Conservation (phyloP, 1,140 invertebrate species). For the Campoletis sonorensis region DNA sequence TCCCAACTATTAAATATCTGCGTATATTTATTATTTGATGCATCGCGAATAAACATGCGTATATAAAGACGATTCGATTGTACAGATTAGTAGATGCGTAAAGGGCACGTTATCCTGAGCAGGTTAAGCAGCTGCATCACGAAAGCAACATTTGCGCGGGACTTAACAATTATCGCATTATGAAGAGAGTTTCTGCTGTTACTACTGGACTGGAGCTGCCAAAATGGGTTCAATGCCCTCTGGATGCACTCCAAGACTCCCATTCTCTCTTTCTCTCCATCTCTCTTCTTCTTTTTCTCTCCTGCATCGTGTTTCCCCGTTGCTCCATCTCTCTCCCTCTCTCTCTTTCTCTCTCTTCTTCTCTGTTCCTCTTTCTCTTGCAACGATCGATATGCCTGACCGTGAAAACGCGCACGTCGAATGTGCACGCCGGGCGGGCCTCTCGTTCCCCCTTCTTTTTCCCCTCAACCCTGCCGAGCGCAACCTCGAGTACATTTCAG, state of each 20-base stretch:
- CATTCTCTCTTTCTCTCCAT: slow-evolving; percentile 41
- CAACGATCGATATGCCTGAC: slow-evolving; percentile 76
- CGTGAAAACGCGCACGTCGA: slow-evolving; percentile 74
- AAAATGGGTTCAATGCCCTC: slow-evolving; percentile 74
- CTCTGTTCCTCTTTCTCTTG: slow-evolving; percentile 59
- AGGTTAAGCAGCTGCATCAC: slow-evolving; percentile 28
- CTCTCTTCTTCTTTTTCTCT: slow-evolving; percentile 61
- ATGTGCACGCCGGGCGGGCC: slow-evolving; percentile 68
- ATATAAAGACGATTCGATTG: not conserved
- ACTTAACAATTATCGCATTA: slow-evolving; percentile 65
- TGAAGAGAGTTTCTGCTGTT: slow-evolving; percentile 37
- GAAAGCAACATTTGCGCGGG: slow-evolving; percentile 44
- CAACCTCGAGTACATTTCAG: slow-evolving; percentile 27
- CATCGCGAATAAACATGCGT: not conserved
- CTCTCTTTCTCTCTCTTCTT: slow-evolving; percentile 60
- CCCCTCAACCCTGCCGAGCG: slow-evolving; percentile 19
- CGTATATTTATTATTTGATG: not conserved
- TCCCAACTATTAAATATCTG: not conserved
- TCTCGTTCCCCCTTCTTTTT: slow-evolving; percentile 33
- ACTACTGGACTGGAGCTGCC: slow-evolving; percentile 61
- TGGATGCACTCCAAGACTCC: slow-evolving; percentile 76
- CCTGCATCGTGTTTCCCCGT: slow-evolving; percentile 55
- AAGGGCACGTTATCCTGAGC: not conserved
- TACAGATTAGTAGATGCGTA: not conserved
- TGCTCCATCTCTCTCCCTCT: slow-evolving; percentile 44